Base-by-base conservation (phyloP, 1,140 invertebrate species). In the Eupeodes corollae region DNA sequence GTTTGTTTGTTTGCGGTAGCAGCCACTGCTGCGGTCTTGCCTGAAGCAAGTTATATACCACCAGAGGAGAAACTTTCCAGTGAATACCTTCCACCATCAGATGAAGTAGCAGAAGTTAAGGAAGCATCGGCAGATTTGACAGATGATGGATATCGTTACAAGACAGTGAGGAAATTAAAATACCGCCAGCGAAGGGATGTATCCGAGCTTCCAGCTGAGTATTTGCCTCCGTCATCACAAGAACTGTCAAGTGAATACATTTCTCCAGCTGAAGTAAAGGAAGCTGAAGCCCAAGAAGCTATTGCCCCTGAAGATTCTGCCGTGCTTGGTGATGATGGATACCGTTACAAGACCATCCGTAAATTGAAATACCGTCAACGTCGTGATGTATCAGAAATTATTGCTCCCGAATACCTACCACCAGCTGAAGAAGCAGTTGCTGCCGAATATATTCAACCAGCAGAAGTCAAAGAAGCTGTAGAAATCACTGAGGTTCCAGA, bases 341-440 rank as follows among this genome's bases (percentile, higher is more conserved):
- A 60, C 35, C 39, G 54, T 5, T 58, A 60, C 49, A 60, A 56
- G 42, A 58, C 58, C 11, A 55, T 60, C 0, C 55, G 56, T 35
- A 52, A 56, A 3, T 34, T 57, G 21, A 59, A 56, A 21, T 56
- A 53, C 31, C 54, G 58, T 5, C 53, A 58, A 2, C 57, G 57
- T 35, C 57, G 59, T 47, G 57, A 61, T 55, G 59, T 59, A 0
- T 52, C 52, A 6, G 59, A 58, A 49, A 50, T 61, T 12, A 42
- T 52, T 13, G 47, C 51, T 41, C 59, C 51, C n/a, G 58, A 58
- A 1, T 60, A 62, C 15, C 44, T 57, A 26, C 55, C 58, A 37
- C 55, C 57, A 0, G 5, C 52, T 11, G 54, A 59, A 34, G 57
- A 56, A n/a, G 50, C 16, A 2, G 50, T 18, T 1, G 5, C 49